phyloP scores from a whole-genome alignment of 2,113 vertebrate species.

The Caloenas nicobarica region DNA sequence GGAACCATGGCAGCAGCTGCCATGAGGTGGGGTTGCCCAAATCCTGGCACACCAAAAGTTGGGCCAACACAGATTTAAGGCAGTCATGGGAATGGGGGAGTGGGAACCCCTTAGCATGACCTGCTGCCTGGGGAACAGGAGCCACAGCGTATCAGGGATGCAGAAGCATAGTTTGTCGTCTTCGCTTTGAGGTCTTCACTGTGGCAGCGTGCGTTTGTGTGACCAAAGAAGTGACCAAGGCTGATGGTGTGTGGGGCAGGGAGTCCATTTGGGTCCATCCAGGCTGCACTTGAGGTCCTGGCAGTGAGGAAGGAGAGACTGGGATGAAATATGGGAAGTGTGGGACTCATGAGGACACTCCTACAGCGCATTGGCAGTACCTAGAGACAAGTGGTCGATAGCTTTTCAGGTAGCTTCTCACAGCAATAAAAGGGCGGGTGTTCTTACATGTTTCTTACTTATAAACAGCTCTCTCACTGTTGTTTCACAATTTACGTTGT shows the following conservation, averaged over 20 bases:
- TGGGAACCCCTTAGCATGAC: neutral
- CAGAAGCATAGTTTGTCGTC: neutral
- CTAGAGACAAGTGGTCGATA: neutral
- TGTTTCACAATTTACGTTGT: neutral
- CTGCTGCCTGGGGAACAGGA: neutral
- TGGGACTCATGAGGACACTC: fast-evolving
- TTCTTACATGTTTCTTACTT: neutral
- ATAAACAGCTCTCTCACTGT: neutral
- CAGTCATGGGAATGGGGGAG: neutral
- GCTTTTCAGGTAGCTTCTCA: neutral
- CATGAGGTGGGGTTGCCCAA: fast-evolving
- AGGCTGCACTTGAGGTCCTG: neutral
- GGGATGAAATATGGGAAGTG: fast-evolving
- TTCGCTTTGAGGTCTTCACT: fast-evolving
- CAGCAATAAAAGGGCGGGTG: fast-evolving
- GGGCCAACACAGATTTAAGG: neutral
- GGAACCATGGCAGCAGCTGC: fast-evolving
- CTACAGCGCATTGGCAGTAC: neutral
- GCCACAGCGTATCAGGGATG: fast-evolving
- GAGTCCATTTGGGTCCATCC: neutral
- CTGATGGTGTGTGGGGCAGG: fast-evolving
- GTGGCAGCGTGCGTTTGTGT: fast-evolving
- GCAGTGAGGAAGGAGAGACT: neutral
- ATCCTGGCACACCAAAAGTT: fast-evolving
- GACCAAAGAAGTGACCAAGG: neutral